phyloP scores from a whole-genome alignment of 2,888 invertebrate genomes.

The Pilophorus perplexus region DNA sequence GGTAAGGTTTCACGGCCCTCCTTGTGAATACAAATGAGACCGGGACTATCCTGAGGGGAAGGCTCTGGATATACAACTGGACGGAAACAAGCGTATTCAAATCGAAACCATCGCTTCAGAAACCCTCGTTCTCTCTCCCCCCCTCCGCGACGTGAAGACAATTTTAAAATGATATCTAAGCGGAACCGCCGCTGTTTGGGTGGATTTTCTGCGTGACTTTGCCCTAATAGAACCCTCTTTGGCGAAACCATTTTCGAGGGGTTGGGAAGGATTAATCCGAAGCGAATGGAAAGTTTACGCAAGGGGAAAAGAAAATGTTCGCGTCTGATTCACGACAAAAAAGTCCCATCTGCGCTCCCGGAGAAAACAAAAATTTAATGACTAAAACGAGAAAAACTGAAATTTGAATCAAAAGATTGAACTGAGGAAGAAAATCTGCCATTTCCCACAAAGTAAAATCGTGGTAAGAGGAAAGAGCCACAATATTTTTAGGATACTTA shows the following conservation, averaged over 20 bases:
- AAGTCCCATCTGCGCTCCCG: too few species aligned
- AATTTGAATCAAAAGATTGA: too few species aligned
- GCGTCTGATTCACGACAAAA: too few species aligned
- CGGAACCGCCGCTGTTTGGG: neutral
- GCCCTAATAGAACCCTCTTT: neutral
- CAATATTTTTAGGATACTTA: too few species aligned
- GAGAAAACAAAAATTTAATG: too few species aligned
- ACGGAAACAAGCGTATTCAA: slow-evolving; percentile 26
- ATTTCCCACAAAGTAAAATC: too few species aligned
- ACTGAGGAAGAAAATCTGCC: too few species aligned
- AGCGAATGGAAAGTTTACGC: too few species aligned
- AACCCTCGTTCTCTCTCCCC: neutral
- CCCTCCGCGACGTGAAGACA: neutral
- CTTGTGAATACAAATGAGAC: slow-evolving; percentile 26
- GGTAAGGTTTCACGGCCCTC: slow-evolving; percentile 7
- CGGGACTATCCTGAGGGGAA: neutral
- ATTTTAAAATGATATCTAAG: slow-evolving; percentile 16
- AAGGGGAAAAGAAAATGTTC: too few species aligned
- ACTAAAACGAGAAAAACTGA: too few species aligned
- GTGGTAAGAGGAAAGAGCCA: too few species aligned
- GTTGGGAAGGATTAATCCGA: too few species aligned
- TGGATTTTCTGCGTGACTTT: neutral
- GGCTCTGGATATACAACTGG: slow-evolving; percentile 1
- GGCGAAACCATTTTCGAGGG: neutral
- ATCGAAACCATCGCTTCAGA: neutral